phyloP scores from a whole-genome alignment of 2,113 vertebrate species.

The Apteryx owenii region DNA sequence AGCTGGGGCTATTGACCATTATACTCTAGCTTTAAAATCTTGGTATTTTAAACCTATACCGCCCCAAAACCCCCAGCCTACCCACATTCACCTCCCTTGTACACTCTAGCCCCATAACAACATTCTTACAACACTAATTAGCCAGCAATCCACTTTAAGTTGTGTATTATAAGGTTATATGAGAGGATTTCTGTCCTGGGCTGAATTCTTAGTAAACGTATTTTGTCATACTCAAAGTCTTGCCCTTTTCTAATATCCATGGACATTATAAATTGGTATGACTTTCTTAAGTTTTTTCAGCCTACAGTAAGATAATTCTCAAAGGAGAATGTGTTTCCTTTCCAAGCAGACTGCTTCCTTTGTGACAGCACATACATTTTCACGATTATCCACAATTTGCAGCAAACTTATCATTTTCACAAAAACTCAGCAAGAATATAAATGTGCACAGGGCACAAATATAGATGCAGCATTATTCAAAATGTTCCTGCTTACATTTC shows the following conservation, averaged over 20 bases:
- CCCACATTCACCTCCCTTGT: neutral
- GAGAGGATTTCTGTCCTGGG: neutral
- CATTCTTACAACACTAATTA: neutral
- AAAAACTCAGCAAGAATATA: neutral
- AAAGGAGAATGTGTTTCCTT: neutral
- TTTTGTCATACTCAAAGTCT: neutral
- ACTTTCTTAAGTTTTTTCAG: neutral
- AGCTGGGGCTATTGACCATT: neutral
- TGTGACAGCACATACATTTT: constrained; percentile 2
- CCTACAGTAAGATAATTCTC: neutral
- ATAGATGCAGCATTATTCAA: neutral
- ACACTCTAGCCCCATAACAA: accelerated
- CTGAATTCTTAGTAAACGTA: neutral
- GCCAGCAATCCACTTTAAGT: neutral
- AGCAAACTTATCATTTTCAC: constrained; percentile 2
- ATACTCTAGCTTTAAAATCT: neutral
- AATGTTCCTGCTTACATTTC: neutral
- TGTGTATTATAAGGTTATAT: neutral
- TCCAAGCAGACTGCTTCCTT: neutral
- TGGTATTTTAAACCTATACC: neutral
- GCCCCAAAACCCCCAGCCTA: neutral
- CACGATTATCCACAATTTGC: constrained; percentile 3
- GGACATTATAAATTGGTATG: neutral
- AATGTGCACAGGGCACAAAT: neutral
- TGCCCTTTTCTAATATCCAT: neutral